Evolutionary conservation across 2,113 vertebrate species (phyloP).

Genomic region (Erythrocercus mccallii): DNA sequence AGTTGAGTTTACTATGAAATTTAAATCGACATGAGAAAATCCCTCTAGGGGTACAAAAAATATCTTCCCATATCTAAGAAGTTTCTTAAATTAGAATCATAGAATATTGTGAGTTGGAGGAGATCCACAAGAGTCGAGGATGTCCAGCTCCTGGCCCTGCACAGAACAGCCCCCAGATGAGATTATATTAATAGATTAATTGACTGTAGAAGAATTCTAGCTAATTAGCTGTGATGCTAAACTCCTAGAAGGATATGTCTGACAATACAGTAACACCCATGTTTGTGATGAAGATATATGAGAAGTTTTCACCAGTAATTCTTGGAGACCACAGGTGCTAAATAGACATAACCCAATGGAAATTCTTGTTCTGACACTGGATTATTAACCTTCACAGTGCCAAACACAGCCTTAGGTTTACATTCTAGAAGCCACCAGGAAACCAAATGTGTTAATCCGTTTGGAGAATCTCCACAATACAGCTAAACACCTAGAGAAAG

Average conservation of each 20-base stretch:
- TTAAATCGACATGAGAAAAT: not conserved
- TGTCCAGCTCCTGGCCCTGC: not conserved
- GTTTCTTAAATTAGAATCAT: not conserved
- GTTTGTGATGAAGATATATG: not conserved
- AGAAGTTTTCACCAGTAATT: not conserved
- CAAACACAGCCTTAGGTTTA: not conserved
- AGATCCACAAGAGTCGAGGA: not conserved
- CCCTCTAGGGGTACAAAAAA: not conserved
- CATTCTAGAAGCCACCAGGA: not conserved
- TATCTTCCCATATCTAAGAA: not conserved
- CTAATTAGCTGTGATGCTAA: not conserved
- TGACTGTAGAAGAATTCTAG: not conserved
- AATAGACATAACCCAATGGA: fast-evolving
- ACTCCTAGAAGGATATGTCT: not conserved
- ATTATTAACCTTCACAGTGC: not conserved
- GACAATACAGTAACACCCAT: not conserved
- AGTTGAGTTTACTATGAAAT: not conserved
- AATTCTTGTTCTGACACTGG: not conserved
- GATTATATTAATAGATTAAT: not conserved
- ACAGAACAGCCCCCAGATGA: not conserved
- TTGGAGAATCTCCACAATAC: not conserved
- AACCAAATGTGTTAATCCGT: not conserved
- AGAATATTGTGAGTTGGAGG: fast-evolving
- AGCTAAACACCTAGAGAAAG: not conserved
- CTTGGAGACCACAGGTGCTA: not conserved